Base-by-base conservation (phyloP, 2,888 invertebrate species). In the Leistus spinibarbis region DNA sequence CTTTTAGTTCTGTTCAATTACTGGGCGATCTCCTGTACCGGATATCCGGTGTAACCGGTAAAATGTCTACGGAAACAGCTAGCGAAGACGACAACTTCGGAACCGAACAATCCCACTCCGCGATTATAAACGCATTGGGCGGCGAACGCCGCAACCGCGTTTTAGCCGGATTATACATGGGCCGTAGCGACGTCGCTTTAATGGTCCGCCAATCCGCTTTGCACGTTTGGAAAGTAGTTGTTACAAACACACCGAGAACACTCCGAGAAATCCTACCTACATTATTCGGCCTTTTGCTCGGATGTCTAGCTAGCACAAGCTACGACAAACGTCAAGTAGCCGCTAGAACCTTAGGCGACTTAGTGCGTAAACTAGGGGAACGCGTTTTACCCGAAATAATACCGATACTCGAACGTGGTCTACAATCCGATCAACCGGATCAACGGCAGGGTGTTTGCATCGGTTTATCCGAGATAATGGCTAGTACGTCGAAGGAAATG, bases 201-300 rank as follows among this genome's bases (percentile, higher is more conserved):
- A 95, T 97, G 93, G 99, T 99, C 22, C 90, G 99, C 0, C 99
- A 99, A 87, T 96, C 98, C 0, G 98, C 99, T 7, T 89, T 98
- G 74, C 99, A 99, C 85, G 99, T 99, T 0, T 99, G 99, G 99
- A 99, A 99, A 89, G 96, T 99, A 79, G 97, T 99, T 0, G 99
- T 99, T 0, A 95, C 98, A 0, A 99, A 99, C 85, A 99, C 99
- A 0, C 99, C 99, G 0, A 91, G 97, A 84, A 99, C 99, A 0
- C 88, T 99, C 62, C 90, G 97, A 77, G 99, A 99, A 89, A 98
- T 99, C 81, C 88, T 99, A 78, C 96, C 97, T 4, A 97, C 97
- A 0, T 87, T 99, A 63, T 99, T 99, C 86, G 91, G 94, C 13
- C 88, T 99, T 68, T 87, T 99, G 77, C 88, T 99, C 71, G 96